These are phyloP conservation scores for Epinephelus lanceolatus DNA, from an alignment of 2,113 vertebrate genomes.

Conservation along the genomic window DNA sequence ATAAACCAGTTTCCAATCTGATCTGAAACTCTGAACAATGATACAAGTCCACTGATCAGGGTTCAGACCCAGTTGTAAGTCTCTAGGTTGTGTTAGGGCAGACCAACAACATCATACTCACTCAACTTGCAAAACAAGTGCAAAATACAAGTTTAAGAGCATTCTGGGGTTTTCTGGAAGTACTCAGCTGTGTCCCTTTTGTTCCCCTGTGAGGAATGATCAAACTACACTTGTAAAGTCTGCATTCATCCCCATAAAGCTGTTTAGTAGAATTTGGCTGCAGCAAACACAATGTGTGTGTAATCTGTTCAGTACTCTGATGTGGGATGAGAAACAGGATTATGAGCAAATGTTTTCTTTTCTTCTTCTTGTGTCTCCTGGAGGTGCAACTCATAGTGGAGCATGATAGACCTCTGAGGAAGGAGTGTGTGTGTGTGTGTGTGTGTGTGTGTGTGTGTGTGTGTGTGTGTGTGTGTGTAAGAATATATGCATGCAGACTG, in stretches of 20 bases:
- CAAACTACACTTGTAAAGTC: slow-evolving; percentile 18
- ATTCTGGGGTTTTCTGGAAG: not conserved
- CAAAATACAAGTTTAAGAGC: slow-evolving; percentile 4
- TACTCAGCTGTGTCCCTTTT: not conserved
- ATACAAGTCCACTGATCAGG: not conserved
- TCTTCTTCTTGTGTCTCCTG: slow-evolving; percentile 52
- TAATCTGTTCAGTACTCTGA: slow-evolving; percentile 21
- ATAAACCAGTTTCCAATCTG: not conserved
- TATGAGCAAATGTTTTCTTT: slow-evolving; percentile 48
- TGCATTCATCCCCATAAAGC: not conserved
- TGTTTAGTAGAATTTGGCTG: slow-evolving; percentile 35
- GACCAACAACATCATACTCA: not conserved
- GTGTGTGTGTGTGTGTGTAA: not conserved
- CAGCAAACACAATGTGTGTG: slow-evolving; percentile 25
- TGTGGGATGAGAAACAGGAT: slow-evolving; percentile 37
- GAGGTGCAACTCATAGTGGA: not conserved
- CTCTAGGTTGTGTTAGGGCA: not conserved
- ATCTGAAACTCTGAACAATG: not conserved
- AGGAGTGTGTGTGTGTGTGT: not conserved
- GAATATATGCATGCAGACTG: not conserved
- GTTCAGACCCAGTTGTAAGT: not conserved
- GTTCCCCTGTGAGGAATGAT: slow-evolving; percentile 8
- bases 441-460: not conserved
- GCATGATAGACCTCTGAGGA: slow-evolving; percentile 19
- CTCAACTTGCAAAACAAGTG: not conserved